Evolutionary conservation across 2,888 invertebrate genomes (phyloP), one percentile per base, ranked within the genome.

Genomic region (Julus scanicus): DNA sequence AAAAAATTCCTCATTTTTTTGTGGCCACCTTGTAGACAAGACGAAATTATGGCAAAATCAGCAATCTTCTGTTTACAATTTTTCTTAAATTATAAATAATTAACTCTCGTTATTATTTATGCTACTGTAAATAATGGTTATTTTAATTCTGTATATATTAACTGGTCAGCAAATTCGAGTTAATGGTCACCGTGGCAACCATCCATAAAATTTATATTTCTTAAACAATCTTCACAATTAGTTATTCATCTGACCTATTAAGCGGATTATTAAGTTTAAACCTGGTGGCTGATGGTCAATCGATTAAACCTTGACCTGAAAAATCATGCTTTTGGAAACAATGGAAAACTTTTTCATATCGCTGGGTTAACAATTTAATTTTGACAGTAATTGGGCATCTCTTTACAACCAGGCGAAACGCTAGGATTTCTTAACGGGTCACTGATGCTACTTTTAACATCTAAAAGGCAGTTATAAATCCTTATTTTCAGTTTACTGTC

Each of bases 241-340:
- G 63, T 20, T 20, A 20, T 20, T 20, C 20, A 6, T 71, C 63
- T 71, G 20, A 71, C n/a, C 63, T 71, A 29, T 71, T 29, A 71
- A 9, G 63, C 11, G 29, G 29, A 29, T n/a, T n/a, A 20, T 71
- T 71, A 71, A 20, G 5, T 20, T 71, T 71, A 71, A 71, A n/a
- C 53, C 63, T 20, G 20, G 20, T 20, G 63, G 20, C 63, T 71
- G 63, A 71, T 71, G 63, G 63, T 71, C 20, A 29, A 4, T 20
- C 20, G 63, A 71, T 71, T 9, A 71, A 71, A 17, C 63, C 63
- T 71, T 71, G 63, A 17, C 63, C 63, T 71, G 63, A 71, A 71
- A 20, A 71, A 20, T 71, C 63, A 71, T 20, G 63, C 57, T 71
- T 5, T 20, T 29, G 63, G 63, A 71, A 71, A 71, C 63, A 71